These are phyloP conservation scores for Cremastobaeus sp. DNA, from an alignment of 2,888 invertebrate genomes.

Conservation along the genomic window DNA sequence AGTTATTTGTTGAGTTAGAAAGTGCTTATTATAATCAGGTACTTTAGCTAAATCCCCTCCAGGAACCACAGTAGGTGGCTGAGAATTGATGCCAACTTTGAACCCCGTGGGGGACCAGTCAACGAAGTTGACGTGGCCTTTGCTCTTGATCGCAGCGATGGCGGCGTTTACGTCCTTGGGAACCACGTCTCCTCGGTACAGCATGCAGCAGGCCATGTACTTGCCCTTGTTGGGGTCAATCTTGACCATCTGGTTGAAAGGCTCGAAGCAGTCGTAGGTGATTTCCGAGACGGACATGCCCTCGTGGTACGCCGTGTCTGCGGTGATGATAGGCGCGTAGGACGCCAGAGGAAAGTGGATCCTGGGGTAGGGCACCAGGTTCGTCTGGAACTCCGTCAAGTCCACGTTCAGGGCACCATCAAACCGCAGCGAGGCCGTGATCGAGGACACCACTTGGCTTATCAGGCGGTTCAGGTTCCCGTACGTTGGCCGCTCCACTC, in stretches of 20 bases:
- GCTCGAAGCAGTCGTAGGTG: constrained; percentile 92
- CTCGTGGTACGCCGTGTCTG: constrained; percentile 86
- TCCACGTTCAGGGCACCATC: constrained; percentile 89
- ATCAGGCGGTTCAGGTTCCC: constrained; percentile 91
- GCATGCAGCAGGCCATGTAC: constrained; percentile 93
- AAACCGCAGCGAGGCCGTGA: constrained; percentile 82
- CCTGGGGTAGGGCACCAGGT: constrained; percentile 84
- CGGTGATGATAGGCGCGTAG: constrained; percentile 86
- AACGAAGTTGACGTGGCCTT: constrained; percentile 91
- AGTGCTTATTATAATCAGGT: not conserved
- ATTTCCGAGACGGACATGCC: constrained; percentile 89
- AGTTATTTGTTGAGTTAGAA: too few relatives aligned
- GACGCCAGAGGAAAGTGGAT: constrained; percentile 84
- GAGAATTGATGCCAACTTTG: constrained; percentile 83
- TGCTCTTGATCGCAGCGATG: constrained; percentile 87
- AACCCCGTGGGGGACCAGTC: constrained; percentile 97
- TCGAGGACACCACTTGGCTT: constrained; percentile 82
- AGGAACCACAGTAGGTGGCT: constrained; percentile 74
- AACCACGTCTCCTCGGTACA: constrained; percentile 94
- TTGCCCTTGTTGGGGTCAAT: constrained; percentile 91
- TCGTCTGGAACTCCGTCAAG: constrained; percentile 94
- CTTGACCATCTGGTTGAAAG: constrained; percentile 93
- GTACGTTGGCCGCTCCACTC: constrained; percentile 90
- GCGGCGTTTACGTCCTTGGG: constrained; percentile 93
- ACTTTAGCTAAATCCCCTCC: constrained; percentile 73